Conservation (phyloP, 2,113 vertebrate species). For the Psilopsiagon aurifrons region DNA sequence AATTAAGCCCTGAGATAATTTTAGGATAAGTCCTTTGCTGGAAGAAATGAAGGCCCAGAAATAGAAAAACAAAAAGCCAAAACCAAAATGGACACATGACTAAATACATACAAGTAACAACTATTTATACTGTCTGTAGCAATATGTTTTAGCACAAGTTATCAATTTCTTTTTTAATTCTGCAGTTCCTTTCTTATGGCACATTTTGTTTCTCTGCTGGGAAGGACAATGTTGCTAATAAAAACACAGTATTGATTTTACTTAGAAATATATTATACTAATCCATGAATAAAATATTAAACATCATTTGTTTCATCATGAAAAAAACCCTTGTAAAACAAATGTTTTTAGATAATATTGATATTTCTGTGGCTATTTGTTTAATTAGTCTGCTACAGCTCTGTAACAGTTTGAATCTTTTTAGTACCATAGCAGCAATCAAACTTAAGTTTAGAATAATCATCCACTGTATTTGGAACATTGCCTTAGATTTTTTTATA, state of each 20-base stretch:
- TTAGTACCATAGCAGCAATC: background rate
- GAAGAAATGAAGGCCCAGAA: background rate
- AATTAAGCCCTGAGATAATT: background rate
- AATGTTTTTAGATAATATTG: background rate
- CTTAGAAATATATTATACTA: conserved; percentile 9
- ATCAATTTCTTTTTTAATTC: background rate
- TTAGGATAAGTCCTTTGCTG: background rate
- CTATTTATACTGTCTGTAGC: background rate
- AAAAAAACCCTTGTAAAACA: conserved; percentile 19
- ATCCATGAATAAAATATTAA: conserved; percentile 7
- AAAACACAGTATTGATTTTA: conserved; percentile 27
- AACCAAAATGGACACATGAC: rapidly evolving
- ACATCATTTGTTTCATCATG: background rate
- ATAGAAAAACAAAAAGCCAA: background rate
- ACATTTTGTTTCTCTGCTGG: background rate
- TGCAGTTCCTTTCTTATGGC: background rate
- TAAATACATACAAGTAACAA: background rate
- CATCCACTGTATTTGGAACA: background rate
- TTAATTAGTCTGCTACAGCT: background rate
- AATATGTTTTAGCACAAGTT: background rate
- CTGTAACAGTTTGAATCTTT: background rate
- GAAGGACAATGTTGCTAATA: background rate
- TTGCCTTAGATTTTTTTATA: background rate
- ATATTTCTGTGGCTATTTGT: background rate
- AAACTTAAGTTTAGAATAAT: background rate